Conservation (phyloP, 2,113 vertebrate genomes). For the Girardinichthys multiradiatus region DNA sequence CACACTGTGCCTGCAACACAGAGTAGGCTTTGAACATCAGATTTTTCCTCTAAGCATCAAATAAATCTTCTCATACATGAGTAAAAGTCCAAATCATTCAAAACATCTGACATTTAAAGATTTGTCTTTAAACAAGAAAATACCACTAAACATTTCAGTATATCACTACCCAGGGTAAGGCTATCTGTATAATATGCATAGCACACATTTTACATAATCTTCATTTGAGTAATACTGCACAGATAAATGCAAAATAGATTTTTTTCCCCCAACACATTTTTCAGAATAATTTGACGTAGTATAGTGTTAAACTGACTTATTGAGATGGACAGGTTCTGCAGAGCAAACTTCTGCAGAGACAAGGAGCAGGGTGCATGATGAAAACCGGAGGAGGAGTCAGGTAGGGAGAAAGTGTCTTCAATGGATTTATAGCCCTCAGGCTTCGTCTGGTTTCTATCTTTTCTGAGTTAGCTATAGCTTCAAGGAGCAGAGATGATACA, state of each 20-base stretch:
- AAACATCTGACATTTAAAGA: conserved; percentile 33
- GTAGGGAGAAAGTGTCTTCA: conserved; percentile 55
- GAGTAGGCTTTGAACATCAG: neutral
- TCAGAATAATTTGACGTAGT: conserved; percentile 48
- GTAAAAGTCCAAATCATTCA: conserved; percentile 20
- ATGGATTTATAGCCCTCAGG: conserved; percentile 63
- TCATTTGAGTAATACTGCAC: neutral
- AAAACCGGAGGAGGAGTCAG: conserved; percentile 66
- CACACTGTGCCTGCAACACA: neutral
- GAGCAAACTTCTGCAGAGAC: conserved; percentile 68
- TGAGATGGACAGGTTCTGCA: conserved; percentile 59
- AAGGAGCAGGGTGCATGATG: conserved; percentile 57
- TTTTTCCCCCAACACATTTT: conserved; percentile 15
- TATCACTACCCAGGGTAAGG: conserved; percentile 17
- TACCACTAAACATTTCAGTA: conserved; percentile 8
- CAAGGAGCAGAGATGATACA: conserved; percentile 52
- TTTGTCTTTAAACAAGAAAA: conserved; percentile 29
- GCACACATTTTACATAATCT: conserved; percentile 19
- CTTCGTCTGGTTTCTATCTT: conserved; percentile 68
- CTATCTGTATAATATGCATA: conserved; percentile 15
- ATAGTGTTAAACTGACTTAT: conserved; percentile 60
- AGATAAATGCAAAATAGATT: neutral
- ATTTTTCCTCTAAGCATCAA: conserved; percentile 19
- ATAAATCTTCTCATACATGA: conserved; percentile 25
- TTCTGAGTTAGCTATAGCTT: conserved; percentile 43